These are phyloP conservation scores for Burhinus oedicnemus DNA, from an alignment of 2,113 vertebrate species.

Conservation along the genomic window DNA sequence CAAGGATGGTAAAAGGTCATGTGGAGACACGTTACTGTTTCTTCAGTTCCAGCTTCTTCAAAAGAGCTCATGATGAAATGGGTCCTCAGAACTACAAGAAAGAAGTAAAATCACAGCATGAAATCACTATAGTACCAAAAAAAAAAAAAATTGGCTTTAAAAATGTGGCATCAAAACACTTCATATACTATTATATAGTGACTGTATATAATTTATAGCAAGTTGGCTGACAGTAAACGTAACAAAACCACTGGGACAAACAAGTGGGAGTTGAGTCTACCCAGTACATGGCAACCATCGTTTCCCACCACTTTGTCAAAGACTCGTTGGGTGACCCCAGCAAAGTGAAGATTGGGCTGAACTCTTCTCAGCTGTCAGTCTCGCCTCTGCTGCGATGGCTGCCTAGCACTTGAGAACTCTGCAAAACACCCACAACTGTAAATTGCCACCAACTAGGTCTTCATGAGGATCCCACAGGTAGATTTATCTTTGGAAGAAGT, in stretches of 20 bases:
- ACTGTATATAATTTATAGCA: fast-evolving
- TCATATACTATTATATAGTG: too few species aligned
- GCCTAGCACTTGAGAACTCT: neutral
- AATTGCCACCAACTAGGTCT: neutral
- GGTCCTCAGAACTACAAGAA: neutral
- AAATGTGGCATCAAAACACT: fast-evolving
- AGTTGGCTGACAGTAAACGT: neutral
- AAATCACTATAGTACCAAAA: neutral
- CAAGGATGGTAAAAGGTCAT: slow-evolving; percentile 86
- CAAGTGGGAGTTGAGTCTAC: neutral
- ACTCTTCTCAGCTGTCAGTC: neutral
- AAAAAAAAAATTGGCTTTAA: fast-evolving
- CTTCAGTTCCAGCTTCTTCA: slow-evolving; percentile 84
- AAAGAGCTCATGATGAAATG: slow-evolving; percentile 49
- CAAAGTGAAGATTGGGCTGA: neutral
- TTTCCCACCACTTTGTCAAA: neutral
- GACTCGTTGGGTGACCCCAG: neutral
- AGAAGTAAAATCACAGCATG: neutral
- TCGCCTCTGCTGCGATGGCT: fast-evolving
- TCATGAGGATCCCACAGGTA: fast-evolving
- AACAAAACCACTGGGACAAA: neutral
- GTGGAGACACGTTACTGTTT: slow-evolving; percentile 82
- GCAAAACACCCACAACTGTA: fast-evolving
- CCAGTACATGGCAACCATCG: neutral
- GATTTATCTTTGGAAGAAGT: neutral